Percentiles rank a stretch among this genome's conserved stretches.
Conservation (phyloP, 2,888 invertebrate species). For the Spilarctia lutea region DNA sequence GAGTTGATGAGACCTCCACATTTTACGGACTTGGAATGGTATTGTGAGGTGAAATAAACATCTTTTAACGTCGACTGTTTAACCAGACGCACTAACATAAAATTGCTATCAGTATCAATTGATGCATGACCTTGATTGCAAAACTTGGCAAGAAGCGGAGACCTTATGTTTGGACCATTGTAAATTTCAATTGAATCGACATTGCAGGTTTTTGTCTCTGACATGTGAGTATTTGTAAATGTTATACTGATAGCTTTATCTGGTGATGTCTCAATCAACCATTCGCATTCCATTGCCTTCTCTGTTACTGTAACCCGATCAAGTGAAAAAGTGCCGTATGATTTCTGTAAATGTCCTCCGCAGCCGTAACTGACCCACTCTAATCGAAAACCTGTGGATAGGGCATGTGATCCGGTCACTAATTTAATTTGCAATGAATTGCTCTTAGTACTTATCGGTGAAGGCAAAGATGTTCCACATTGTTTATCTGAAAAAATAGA, state of each 20-base stretch:
- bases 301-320: conserved; percentile 88
- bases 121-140: conserved; percentile 84
- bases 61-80: conserved; percentile 85
- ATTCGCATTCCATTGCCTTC: conserved; percentile 88
- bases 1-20: conserved; percentile 92
- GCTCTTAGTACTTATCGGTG: conserved; percentile 84
- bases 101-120: conserved; percentile 89
- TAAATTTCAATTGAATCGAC: conserved; percentile 89
- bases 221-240: conserved; percentile 88
- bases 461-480: conserved; percentile 83
- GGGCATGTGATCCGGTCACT: conserved; percentile 84
- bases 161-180: conserved; percentile 88
- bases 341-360: conserved; percentile 88
- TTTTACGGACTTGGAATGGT: conserved; percentile 70
- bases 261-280: conserved; percentile 89
- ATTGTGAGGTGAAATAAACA: conserved; percentile 88
- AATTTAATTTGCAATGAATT: conserved; percentile 89
- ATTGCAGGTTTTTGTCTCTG: conserved; percentile 84
- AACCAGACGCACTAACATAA: conserved; percentile 89
- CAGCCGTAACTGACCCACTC: conserved; percentile 94
- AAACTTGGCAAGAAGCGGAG: conserved; percentile 86
- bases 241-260: conserved; percentile 89
- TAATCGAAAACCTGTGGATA: conserved; percentile 90
- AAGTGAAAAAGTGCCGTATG: conserved; percentile 86
- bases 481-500: conserved; percentile 69